Percentiles rank a stretch among this genome's conserved stretches.
Conservation (phyloP, 2,888 invertebrate genomes). For the Ceriagrion tenellum region DNA sequence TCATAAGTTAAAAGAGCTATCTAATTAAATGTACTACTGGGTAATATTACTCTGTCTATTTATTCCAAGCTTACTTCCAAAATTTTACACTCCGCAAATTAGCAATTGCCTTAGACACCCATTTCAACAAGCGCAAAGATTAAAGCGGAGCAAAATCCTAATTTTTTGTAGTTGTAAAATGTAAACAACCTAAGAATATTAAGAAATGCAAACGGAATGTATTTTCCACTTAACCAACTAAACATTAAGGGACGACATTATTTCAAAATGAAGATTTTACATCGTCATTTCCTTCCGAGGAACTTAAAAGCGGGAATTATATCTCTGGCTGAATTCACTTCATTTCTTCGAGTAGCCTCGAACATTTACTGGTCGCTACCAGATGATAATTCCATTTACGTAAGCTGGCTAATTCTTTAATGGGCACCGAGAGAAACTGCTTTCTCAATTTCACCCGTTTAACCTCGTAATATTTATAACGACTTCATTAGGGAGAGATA, state of each 20-base stretch:
- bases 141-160: no score
- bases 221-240: no score
- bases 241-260: background rate
- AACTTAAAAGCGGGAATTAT: background rate
- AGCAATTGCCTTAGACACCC: no score
- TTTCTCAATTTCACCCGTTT: conserved; percentile 5
- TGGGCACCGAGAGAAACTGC: background rate
- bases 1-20: no score
- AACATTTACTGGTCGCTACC: background rate
- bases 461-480: background rate
- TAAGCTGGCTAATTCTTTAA: background rate
- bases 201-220: no score
- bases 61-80: no score
- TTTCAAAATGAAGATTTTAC: background rate
- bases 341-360: background rate
- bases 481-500: background rate
- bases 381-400: background rate
- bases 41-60: no score
- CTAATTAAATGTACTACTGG: no score
- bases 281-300: background rate
- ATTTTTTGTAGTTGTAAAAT: no score
- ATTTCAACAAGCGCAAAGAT: no score
- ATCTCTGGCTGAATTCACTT: background rate
- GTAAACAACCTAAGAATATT: no score
- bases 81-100: no score